These are phyloP conservation scores for Synanthedon vespiformis DNA, from an alignment of 2,888 invertebrate species.

Conservation along the genomic window DNA sequence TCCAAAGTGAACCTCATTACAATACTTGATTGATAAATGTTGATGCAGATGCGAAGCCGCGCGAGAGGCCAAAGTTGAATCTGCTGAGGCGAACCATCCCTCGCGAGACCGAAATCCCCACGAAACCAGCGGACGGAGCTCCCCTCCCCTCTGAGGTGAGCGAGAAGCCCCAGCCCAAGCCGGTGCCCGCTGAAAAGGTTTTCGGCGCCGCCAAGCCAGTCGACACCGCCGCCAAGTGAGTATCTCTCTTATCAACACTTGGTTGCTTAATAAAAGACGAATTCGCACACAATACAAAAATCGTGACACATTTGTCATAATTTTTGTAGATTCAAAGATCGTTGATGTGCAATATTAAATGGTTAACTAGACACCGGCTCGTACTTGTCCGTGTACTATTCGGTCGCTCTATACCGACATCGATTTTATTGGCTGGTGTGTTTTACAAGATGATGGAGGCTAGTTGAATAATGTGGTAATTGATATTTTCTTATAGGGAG, in stretches of 20 bases:
- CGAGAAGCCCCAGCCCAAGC: conserved; percentile 48
- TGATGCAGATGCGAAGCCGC: conserved; percentile 56
- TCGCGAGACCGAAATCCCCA: conserved; percentile 55
- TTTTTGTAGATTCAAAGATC: conserved; percentile 16
- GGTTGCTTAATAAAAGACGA: too few species aligned
- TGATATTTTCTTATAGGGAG: conserved; percentile 58
- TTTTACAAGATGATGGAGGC: not conserved
- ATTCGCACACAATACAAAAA: conserved; percentile 31
- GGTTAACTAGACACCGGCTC: conserved; percentile 49
- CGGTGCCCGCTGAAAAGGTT: conserved; percentile 78
- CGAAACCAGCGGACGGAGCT: conserved; percentile 43
- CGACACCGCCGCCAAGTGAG: conserved; percentile 85
- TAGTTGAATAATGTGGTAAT: not conserved
- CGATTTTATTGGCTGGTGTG: too few species aligned
- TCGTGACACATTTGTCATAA: conserved; percentile 18
- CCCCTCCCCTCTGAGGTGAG: conserved; percentile 22
- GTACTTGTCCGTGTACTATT: conserved; percentile 18
- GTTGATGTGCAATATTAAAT: conserved; percentile 33
- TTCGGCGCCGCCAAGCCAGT: conserved; percentile 97
- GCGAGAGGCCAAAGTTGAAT: conserved; percentile 82
- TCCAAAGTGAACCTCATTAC: not conserved
- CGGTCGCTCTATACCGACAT: conserved; percentile 57
- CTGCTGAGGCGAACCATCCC: conserved; percentile 86
- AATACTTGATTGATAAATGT: not conserved
- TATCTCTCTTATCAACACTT: conserved; percentile 1